phyloP scores from a whole-genome alignment of 37 sponge, comb jelly and placozoan species.

The Petrosia ficiformis region DNA sequence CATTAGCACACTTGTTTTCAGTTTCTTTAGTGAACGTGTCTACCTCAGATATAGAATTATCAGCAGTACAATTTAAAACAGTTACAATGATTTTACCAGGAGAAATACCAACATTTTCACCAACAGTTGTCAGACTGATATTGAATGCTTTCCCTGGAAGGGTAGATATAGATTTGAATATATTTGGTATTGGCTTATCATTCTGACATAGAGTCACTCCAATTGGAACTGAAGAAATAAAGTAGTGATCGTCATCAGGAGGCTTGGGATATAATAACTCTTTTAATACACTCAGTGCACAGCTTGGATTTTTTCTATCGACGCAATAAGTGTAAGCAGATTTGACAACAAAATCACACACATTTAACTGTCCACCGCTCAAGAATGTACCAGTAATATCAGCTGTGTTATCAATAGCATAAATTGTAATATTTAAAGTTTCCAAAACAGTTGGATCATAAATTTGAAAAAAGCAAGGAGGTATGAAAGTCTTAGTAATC shows the following conservation, averaged over 20 bases:
- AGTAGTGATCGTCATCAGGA: not conserved
- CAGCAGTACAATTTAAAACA: not conserved
- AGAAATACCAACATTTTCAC: not conserved
- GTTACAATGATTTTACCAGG: not conserved
- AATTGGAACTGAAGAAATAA: not conserved
- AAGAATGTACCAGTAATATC: not conserved
- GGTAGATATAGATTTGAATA: not conserved
- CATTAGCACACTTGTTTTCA: not conserved
- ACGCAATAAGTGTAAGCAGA: not conserved
- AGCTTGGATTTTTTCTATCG: not conserved
- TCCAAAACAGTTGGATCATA: not conserved
- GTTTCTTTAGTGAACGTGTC: not conserved
- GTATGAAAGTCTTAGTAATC: not conserved
- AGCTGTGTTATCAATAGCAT: not conserved
- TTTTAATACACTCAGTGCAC: not conserved
- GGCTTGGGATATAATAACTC: not conserved
- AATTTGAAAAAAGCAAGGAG: slow-evolving; percentile 5
- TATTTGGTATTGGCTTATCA: not conserved
- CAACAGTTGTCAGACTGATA: not conserved
- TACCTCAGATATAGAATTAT: not conserved
- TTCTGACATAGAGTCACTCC: not conserved
- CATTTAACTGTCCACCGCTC: not conserved
- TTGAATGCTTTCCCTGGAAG: not conserved
- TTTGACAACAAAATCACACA: not conserved
- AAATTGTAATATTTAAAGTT: not conserved